A percentile compares a stretch with the other conserved stretches of the same genome.
These are phyloP conservation scores for Cyclargus thomasi DNA, from an alignment of 1,140 invertebrate species.

Conservation along the genomic window DNA sequence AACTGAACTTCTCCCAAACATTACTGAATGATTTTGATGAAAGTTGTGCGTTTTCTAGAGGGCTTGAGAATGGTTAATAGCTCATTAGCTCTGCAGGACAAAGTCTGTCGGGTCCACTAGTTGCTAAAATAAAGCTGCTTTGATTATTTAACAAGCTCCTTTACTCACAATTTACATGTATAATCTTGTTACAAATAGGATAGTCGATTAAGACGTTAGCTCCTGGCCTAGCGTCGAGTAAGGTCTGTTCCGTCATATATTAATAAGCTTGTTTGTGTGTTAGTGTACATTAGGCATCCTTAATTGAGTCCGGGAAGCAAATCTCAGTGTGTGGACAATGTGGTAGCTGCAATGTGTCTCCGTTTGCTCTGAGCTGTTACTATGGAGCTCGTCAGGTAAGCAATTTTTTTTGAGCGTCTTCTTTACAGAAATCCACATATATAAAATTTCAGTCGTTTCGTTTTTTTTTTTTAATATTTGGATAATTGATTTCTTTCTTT, in stretches of 20 bases:
- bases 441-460: too few species aligned
- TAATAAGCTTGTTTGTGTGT: background rate
- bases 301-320: constrained; percentile 4
- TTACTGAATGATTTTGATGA: too few species aligned
- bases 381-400: constrained; percentile 1
- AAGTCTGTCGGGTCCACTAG: too few species aligned
- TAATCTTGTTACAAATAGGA: background rate
- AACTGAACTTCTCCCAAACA: too few species aligned
- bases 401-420: background rate
- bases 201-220: background rate
- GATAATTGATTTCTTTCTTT: too few species aligned
- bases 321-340: constrained; percentile 4
- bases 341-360: background rate
- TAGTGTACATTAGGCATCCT: background rate
- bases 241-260: constrained; percentile 5
- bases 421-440: too few species aligned
- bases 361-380: background rate
- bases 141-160: background rate
- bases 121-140: too few species aligned
- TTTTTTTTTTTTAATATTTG: too few species aligned
- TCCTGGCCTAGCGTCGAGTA: background rate
- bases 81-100: too few species aligned
- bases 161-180: too few species aligned
- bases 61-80: too few species aligned
- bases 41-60: too few species aligned